These are phyloP conservation scores for Drosophila nigritarsus DNA, from an alignment of 2,888 invertebrate species.

Conservation along the genomic window DNA sequence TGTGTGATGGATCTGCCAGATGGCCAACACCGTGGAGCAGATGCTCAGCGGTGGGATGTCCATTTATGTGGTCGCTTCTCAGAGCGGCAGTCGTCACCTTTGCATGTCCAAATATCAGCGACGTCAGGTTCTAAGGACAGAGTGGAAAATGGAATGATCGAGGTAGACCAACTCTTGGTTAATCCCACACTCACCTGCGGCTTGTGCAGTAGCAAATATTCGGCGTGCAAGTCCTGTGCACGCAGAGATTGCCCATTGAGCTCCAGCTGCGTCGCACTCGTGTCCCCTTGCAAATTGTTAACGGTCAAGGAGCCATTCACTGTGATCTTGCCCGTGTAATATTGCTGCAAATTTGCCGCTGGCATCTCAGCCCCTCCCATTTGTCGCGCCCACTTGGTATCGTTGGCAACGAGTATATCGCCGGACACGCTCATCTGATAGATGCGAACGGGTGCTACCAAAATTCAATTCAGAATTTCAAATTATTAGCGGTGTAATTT, in stretches of 20 bases:
- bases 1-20: neutral
- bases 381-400: slow-evolving; percentile 34
- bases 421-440: slow-evolving; percentile 70
- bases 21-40: slow-evolving; percentile 50
- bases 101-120: slow-evolving; percentile 67
- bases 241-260: slow-evolving; percentile 52
- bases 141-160: neutral
- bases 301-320: slow-evolving; percentile 79
- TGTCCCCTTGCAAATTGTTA: slow-evolving; percentile 62
- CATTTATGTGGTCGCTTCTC: slow-evolving; percentile 61
- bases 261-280: slow-evolving; percentile 23
- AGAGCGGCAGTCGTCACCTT: slow-evolving; percentile 62
- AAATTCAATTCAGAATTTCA: neutral
- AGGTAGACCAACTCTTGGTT: neutral
- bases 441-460: slow-evolving; percentile 79
- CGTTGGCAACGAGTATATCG: slow-evolving; percentile 64
- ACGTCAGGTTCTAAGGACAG: slow-evolving; percentile 54
- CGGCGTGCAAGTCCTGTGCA: slow-evolving; percentile 43
- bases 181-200: slow-evolving; percentile 68
- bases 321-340: slow-evolving; percentile 75
- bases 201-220: slow-evolving; percentile 65
- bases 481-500: neutral
- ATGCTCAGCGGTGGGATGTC: slow-evolving; percentile 66
- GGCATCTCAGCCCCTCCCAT: neutral
- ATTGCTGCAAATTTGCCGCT: slow-evolving; percentile 68